phyloP scores from a whole-genome alignment of 2,797 vertebrate species.

The Remorina albescens region DNA sequence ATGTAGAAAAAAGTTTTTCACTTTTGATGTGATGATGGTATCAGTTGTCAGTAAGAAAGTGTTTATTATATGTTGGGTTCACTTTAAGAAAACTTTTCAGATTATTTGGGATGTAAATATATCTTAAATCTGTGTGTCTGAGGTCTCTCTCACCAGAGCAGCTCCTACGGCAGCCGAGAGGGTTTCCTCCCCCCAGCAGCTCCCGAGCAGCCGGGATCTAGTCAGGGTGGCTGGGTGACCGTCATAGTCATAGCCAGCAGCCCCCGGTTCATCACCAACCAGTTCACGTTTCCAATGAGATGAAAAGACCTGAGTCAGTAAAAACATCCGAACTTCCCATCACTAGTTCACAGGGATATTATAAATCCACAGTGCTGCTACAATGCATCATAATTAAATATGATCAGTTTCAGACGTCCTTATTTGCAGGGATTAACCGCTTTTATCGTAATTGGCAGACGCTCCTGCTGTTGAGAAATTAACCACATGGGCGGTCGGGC shows the following conservation, averaged over 20 bases:
- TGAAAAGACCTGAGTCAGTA: too few species aligned
- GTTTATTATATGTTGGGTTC: neutral
- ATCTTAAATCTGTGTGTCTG: neutral
- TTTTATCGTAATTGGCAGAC: conserved; percentile 53
- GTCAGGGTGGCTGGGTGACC: too few species aligned
- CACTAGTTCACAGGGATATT: conserved; percentile 1
- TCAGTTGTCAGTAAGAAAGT: neutral
- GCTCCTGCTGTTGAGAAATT: conserved; percentile 22
- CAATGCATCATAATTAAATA: conserved; percentile 47
- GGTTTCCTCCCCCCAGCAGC: too few species aligned
- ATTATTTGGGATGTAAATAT: neutral
- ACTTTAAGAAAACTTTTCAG: neutral
- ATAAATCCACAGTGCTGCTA: conserved; percentile 22
- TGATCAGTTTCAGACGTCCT: conserved; percentile 21
- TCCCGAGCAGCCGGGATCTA: too few species aligned
- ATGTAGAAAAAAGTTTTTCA: neutral
- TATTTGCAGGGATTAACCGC: conserved; percentile 47
- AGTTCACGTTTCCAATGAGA: too few species aligned
- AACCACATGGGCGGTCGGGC: conserved; percentile 44
- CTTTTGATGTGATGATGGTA: neutral
- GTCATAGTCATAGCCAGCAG: too few species aligned
- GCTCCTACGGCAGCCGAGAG: too few species aligned
- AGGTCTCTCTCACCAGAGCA: too few species aligned
- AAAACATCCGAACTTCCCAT: too few species aligned
- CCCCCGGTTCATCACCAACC: too few species aligned